Evolutionary conservation across 2,888 invertebrate species (phyloP).

Genomic region (Lepidochrysops patricia): DNA sequence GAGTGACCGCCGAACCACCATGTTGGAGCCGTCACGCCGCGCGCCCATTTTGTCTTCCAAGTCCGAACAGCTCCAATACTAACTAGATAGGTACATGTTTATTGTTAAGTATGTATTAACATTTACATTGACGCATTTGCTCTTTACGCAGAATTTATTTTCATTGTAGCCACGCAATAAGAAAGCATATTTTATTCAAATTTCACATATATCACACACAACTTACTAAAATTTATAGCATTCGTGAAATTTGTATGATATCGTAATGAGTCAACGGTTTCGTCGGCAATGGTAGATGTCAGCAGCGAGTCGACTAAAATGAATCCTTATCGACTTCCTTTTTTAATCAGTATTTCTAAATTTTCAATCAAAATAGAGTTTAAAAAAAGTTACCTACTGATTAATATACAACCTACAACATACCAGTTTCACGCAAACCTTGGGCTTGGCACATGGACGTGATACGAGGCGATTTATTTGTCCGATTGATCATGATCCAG

Average conservation of each 20-base stretch:
- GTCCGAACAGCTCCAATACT: constrained; percentile 14
- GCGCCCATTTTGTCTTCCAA: constrained; percentile 57
- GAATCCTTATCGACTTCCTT: no score
- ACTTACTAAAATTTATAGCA: no score
- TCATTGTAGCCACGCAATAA: neutral
- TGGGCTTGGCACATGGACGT: neutral
- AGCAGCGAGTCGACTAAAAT: no score
- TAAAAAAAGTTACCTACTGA: no score
- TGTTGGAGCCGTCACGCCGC: constrained; percentile 68
- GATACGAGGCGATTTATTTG: neutral
- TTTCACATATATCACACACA: no score
- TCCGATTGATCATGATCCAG: constrained; percentile 18
- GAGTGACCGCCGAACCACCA: constrained; percentile 70
- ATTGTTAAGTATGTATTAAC: constrained; percentile 5
- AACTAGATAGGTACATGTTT: constrained; percentile 19
- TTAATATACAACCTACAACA: no score
- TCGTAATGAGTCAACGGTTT: no score
- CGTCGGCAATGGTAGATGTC: no score
- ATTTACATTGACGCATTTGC: neutral
- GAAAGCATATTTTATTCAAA: neutral
- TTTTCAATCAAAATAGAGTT: no score
- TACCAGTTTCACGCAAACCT: neutral
- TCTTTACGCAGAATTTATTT: neutral
- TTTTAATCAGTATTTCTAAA: no score
- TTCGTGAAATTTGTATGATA: no score